Base-by-base conservation (phyloP, 2,113 vertebrate species). In the Gymnocephalus cernua region DNA sequence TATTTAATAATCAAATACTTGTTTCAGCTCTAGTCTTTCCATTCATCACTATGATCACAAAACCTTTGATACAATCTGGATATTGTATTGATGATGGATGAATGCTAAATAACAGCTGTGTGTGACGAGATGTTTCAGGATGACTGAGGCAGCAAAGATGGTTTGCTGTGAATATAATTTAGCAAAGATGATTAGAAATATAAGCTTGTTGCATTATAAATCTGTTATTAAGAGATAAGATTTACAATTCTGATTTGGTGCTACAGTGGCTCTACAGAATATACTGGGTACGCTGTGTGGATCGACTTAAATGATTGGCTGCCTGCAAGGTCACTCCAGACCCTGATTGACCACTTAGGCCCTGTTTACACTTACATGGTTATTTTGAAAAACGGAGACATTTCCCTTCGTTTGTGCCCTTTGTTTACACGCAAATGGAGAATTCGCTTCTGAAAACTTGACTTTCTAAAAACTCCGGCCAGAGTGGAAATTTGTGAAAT, bases 341-440 rank as follows among this genome's bases (percentile, higher is more conserved):
- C 10, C 4, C 6, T 63, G 71, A 82, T 48, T 75, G 79, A 57
- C 64, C 56, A 14, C 63, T 62, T 54, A n/a, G n/a, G n/a, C n/a
- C n/a, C n/a, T n/a, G n/a, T n/a, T n/a, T n/a, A n/a, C n/a, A n/a
- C n/a, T n/a, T n/a, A n/a, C n/a, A n/a, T n/a, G n/a, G n/a, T n/a
- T n/a, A n/a, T n/a, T n/a, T n/a, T n/a, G n/a, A n/a, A n/a, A n/a
- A n/a, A n/a, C n/a, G n/a, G n/a, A n/a, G n/a, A n/a, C n/a, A n/a
- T n/a, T n/a, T n/a, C n/a, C n/a, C n/a, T n/a, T n/a, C n/a, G n/a
- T n/a, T n/a, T n/a, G n/a, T n/a, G n/a, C n/a, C n/a, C n/a, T n/a
- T n/a, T n/a, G n/a, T n/a, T n/a, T n/a, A n/a, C n/a, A n/a, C n/a
- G n/a, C n/a, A n/a, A n/a, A n/a, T n/a, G n/a, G n/a, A n/a, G n/a